These are phyloP conservation scores for Amazonetta brasiliensis DNA, from an alignment of 2,797 vertebrate genomes.

Conservation along the genomic window DNA sequence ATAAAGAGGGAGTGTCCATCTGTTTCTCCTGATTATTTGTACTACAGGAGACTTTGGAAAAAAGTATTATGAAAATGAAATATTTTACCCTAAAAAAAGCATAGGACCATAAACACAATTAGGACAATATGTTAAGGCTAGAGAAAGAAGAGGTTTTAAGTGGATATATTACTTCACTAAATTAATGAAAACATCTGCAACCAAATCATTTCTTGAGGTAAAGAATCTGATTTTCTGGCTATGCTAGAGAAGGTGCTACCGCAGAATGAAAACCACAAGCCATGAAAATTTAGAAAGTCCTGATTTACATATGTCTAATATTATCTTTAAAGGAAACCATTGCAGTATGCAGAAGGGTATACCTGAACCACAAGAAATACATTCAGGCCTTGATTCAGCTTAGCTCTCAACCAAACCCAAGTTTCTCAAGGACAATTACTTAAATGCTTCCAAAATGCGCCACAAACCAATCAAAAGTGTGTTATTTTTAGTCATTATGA, in stretches of 20 bases:
- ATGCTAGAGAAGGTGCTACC: background rate
- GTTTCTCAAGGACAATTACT: background rate
- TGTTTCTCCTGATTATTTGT: background rate
- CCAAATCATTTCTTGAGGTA: background rate
- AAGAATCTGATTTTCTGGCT: background rate
- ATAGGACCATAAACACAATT: background rate
- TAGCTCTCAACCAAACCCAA: background rate
- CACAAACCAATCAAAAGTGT: background rate
- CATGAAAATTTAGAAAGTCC: background rate
- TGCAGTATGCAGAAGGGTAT: background rate
- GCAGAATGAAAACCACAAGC: background rate
- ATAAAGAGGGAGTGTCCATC: background rate
- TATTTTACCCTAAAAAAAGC: background rate
- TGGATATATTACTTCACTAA: background rate
- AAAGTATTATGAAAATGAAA: background rate
- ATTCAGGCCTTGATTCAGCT: background rate
- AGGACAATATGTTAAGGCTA: background rate
- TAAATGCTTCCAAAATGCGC: background rate
- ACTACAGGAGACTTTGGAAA: background rate
- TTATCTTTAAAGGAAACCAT: background rate
- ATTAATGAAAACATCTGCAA: background rate
- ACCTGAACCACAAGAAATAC: background rate
- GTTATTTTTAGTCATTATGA: background rate
- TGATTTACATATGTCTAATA: background rate
- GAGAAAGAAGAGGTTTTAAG: background rate